These are phyloP conservation scores for Plutomurus gul DNA, from an alignment of 1,140 invertebrate species.

Conservation along the genomic window DNA sequence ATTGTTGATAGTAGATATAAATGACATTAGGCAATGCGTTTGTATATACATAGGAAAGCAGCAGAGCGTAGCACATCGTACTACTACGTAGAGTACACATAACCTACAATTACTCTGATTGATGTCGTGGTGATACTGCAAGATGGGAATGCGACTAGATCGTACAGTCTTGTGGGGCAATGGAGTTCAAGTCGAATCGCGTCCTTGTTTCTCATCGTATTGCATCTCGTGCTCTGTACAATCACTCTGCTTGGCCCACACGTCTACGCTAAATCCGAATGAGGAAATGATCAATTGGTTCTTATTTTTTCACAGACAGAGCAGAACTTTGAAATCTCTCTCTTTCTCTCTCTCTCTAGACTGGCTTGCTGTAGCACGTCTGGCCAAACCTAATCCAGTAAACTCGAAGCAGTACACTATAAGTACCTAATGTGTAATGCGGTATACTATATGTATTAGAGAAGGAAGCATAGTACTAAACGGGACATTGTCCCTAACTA, in stretches of 20 bases:
- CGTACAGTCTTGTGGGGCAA: neutral
- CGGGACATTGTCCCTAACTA: neutral
- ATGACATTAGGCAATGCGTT: no score
- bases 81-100: neutral
- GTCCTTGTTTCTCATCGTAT: neutral
- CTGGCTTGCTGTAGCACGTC: no score
- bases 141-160: neutral
- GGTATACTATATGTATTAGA: neutral
- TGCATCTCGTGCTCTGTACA: neutral
- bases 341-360: no score
- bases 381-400: no score
- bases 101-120: no score
- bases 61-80: neutral
- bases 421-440: neutral
- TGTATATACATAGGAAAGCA: no score
- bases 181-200: conserved; percentile 12
- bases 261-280: conserved; percentile 9
- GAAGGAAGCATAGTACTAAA: neutral
- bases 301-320: conserved; percentile 22
- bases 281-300: conserved; percentile 34
- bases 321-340: neutral
- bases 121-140: neutral
- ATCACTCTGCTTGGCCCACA: neutral
- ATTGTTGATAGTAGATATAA: no score
- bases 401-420: neutral